Conservation (phyloP, 2,888 invertebrate genomes). For the Diloba caeruleocephala region DNA sequence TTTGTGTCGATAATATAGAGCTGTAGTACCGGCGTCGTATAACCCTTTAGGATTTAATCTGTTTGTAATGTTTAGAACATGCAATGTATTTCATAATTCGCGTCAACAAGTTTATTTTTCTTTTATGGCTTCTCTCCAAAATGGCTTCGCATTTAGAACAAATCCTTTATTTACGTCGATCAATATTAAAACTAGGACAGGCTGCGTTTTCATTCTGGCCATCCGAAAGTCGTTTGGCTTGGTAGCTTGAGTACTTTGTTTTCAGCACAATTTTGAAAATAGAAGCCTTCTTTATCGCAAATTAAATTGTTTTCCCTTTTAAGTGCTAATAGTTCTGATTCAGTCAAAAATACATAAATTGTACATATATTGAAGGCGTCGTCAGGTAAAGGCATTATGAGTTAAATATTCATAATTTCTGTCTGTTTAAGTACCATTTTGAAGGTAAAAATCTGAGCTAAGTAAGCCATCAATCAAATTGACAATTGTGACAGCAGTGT, state of each 20-base stretch:
- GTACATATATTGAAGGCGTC: no score
- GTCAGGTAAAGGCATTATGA: no score
- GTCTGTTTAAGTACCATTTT: neutral
- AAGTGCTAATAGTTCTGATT: no score
- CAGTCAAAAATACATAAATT: no score
- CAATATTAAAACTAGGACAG: conserved; percentile 43
- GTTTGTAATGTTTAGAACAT: no score
- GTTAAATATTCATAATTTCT: neutral
- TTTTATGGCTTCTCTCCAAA: no score
- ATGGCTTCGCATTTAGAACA: conserved; percentile 13
- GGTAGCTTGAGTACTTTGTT: conserved; percentile 16
- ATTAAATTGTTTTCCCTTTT: conserved; percentile 13
- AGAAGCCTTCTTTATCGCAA: no score
- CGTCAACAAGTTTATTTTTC: no score
- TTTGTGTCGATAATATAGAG: no score
- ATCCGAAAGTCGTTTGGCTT: conserved; percentile 46
- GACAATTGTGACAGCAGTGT: conserved; percentile 2
- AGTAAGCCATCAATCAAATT: conserved; percentile 28
- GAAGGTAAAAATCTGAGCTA: conserved; percentile 1
- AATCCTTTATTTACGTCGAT: conserved; percentile 23
- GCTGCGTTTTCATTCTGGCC: conserved; percentile 41
- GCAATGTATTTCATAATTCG: no score
- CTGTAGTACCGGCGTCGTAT: no score
- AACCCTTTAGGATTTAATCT: no score
- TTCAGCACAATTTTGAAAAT: conserved; percentile 17